phyloP scores from a whole-genome alignment of 2,113 vertebrate genomes.

The Cyprinodon variegatus region DNA sequence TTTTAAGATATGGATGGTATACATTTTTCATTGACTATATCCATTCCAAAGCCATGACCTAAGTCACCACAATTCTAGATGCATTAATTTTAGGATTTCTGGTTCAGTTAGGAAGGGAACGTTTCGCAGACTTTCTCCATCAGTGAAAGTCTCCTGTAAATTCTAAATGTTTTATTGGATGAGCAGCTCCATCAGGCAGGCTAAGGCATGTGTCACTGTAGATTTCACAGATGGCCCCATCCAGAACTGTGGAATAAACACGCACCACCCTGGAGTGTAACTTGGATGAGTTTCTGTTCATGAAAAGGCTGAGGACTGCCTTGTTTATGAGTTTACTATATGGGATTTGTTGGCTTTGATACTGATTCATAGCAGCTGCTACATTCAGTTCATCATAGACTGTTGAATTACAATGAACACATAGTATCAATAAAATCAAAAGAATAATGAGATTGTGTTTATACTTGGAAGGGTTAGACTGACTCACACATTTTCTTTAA shows the following conservation, averaged over 20 bases:
- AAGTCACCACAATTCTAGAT: not conserved
- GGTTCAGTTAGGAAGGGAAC: constrained; percentile 15
- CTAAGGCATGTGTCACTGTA: constrained; percentile 28
- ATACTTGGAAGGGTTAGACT: not conserved
- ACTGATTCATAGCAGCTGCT: not conserved
- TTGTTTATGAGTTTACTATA: not conserved
- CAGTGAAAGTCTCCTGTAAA: constrained; percentile 21
- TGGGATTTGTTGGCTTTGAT: not conserved
- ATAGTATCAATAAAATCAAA: not conserved
- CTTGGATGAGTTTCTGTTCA: constrained; percentile 8
- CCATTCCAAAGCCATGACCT: constrained; percentile 1
- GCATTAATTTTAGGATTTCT: constrained; percentile 3
- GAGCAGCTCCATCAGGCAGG: constrained; percentile 26
- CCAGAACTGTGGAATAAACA: constrained; percentile 34
- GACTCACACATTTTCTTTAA: not conserved
- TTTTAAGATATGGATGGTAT: not conserved
- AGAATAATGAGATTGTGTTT: not conserved
- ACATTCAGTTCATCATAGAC: not conserved
- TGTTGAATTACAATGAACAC: not conserved
- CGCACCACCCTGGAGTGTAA: constrained; percentile 12
- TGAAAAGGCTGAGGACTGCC: constrained; percentile 3
- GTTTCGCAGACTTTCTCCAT: constrained; percentile 31
- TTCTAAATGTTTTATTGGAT: constrained; percentile 17
- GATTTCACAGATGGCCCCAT: constrained; percentile 38
- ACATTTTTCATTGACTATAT: not conserved